Conservation (phyloP, 2,113 vertebrate species). For the Actinemys pallida region DNA sequence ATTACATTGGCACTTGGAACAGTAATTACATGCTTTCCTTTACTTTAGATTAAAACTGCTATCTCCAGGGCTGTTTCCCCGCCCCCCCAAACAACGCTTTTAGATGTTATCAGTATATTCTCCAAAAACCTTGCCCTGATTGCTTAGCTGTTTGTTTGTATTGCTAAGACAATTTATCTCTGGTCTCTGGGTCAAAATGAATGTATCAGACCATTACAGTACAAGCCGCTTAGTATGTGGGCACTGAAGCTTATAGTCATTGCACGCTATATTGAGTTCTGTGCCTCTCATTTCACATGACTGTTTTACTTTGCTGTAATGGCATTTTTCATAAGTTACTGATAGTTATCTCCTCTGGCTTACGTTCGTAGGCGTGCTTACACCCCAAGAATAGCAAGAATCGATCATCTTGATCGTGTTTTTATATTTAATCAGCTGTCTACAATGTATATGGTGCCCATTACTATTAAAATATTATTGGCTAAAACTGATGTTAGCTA, state of each 20-base stretch:
- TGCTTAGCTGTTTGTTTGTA: conserved; percentile 74
- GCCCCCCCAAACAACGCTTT: conserved; percentile 49
- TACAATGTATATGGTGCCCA: background rate
- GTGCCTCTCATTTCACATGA: conserved; percentile 62
- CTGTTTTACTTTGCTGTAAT: conserved; percentile 66
- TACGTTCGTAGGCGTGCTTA: conserved; percentile 24
- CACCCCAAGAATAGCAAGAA: background rate
- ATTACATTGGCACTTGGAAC: conserved; percentile 35
- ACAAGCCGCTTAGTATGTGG: conserved; percentile 69
- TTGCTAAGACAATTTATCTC: conserved; percentile 78
- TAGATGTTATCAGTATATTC: conserved; percentile 66
- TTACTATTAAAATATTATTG: conserved; percentile 17
- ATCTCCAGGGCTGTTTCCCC: conserved; percentile 40
- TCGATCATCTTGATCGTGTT: conserved; percentile 12
- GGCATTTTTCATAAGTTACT: conserved; percentile 73
- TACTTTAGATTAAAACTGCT: conserved; percentile 41
- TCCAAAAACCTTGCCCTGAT: conserved; percentile 69
- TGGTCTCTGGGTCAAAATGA: conserved; percentile 77
- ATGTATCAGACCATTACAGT: conserved; percentile 74
- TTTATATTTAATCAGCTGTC: conserved; percentile 41
- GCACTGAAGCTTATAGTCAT: conserved; percentile 71
- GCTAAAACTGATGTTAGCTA: background rate
- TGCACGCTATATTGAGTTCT: conserved; percentile 67
- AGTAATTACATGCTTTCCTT: conserved; percentile 41
- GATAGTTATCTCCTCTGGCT: conserved; percentile 69